Base-by-base conservation (phyloP, 2,113 vertebrate genomes). In the Ictalurus furcatus region DNA sequence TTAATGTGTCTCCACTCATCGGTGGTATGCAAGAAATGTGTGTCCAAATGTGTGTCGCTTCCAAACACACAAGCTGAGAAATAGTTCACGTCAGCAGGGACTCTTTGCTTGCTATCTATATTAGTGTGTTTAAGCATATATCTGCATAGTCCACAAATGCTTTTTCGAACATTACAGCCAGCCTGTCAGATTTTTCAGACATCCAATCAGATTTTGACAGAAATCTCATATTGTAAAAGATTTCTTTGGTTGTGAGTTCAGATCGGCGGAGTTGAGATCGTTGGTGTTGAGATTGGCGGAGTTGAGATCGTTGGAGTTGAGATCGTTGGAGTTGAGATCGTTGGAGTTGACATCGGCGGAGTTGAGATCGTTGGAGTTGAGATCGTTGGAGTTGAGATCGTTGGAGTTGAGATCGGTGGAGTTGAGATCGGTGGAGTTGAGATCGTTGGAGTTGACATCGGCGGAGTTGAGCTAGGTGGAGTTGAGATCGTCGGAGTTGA, bases 61-160 rank as follows among this genome's bases (percentile, higher is more conserved):
- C 59, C 69, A 56, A 82, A 65, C 23, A 87, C 56, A 92, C 91
- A 88, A 52, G 90, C 93, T 93, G 92, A 93, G 94, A 96, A 94
- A 95, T 94, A 93, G 94, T 95, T 94, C 93, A 94, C 92, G 94
- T 95, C 94, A 93, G 92, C 92, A 87, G 95, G 93, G 94, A 94
- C 90, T 81, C 91, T 92, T 92, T 90, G 90, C 86, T 92, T 56
- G 91, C 93, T 88, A 91, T 90, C 80, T 92, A 89, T 67, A 78
- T 92, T 91, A 91, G 92, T 93, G 90, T 92, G 91, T 94, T 30
- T 73, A 84, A 17, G 67, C 73, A 30, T 65, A 67, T 85, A 74
- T 79, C 25, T 85, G 85, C 9, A 23, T 81, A 63, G n/a, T 30
- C 37, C 85, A 78, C 30, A 78, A 40, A 59, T 86, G 30, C 21